Evolutionary conservation across 2,888 invertebrate genomes (phyloP), one percentile per base, ranked within the genome.

Genomic region (Lagria hirta): DNA sequence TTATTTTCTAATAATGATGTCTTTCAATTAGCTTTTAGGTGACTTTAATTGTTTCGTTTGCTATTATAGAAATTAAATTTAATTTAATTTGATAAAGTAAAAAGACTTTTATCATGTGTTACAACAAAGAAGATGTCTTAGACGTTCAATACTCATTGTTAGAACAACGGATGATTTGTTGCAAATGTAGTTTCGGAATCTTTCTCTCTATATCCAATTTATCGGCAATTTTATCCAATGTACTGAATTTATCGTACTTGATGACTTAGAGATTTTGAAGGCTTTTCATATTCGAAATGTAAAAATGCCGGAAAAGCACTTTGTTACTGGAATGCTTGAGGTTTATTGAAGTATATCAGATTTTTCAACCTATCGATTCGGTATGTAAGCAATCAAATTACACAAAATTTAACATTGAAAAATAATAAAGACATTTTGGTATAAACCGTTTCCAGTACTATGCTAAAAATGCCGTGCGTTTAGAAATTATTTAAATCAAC

Each of bases 191-290:
- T 30, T 40, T 40, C 40, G 14, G 40, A 32, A 30, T 40, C 24
- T 30, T 40, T 40, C 40, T 24, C 23, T 24, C 40, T 40, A 40
- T 40, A 40, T 40, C 40, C 40, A 40, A 40, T 40, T 40, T 40
- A 40, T 40, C 24, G 40, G 32, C 40, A 40, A 40, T 40, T 40
- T 40, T 40, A 40, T 40, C 40, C 40, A 40, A 40, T 40, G 37
- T 37, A 37, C 28, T 37, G 37, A 27, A 40, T 40, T 40, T 30
- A 30, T 40, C 30, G 23, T 30, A 40, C 40, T 40, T 30, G 40
- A 40, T 40, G 30, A 40, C 40, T 40, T 29, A 3, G 23, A 22
- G 40, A 17, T 37, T 37, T 37, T 37, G 28, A 37, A 37, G 28
- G 28, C 14, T 37, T 37, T 37, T 37, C 22, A 21, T 28, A 37